These are phyloP conservation scores for Rhinella marina DNA, from an alignment of 2,797 vertebrate genomes.

Conservation along the genomic window DNA sequence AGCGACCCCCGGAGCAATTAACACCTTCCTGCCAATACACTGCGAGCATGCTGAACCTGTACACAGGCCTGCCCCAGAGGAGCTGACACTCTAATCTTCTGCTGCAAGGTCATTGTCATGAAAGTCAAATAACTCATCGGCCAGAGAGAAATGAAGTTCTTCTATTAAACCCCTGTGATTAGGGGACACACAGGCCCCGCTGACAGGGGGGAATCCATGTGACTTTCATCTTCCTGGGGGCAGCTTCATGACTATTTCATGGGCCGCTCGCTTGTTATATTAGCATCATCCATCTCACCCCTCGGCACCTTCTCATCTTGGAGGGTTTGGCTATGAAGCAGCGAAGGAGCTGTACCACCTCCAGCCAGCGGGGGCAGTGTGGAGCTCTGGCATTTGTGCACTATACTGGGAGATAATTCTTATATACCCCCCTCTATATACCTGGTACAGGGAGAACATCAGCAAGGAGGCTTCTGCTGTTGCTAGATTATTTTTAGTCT, in stretches of 20 bases:
- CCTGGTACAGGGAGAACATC: too few species aligned
- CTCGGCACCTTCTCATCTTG: background rate
- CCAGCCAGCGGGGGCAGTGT: background rate
- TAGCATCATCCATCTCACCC: background rate
- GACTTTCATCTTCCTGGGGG: background rate
- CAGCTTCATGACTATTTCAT: background rate
- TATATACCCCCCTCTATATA: too few species aligned
- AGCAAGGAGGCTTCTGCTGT: too few species aligned
- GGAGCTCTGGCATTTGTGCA: background rate
- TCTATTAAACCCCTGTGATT: background rate
- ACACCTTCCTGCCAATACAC: background rate
- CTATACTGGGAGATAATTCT: background rate
- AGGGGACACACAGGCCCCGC: background rate
- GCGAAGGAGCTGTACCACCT: too few species aligned
- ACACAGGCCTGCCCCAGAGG: background rate
- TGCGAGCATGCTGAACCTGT: background rate
- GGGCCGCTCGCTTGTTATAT: background rate
- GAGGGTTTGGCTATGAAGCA: background rate
- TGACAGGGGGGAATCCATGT: too few species aligned
- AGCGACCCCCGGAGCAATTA: background rate
- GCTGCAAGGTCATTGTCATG: background rate
- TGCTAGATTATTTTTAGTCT: too few species aligned
- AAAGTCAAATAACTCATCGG: background rate
- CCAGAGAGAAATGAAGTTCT: background rate
- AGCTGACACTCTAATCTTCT: conserved; percentile 1